Conservation (phyloP, 2,888 invertebrate species). For the Aphrophora alni region DNA sequence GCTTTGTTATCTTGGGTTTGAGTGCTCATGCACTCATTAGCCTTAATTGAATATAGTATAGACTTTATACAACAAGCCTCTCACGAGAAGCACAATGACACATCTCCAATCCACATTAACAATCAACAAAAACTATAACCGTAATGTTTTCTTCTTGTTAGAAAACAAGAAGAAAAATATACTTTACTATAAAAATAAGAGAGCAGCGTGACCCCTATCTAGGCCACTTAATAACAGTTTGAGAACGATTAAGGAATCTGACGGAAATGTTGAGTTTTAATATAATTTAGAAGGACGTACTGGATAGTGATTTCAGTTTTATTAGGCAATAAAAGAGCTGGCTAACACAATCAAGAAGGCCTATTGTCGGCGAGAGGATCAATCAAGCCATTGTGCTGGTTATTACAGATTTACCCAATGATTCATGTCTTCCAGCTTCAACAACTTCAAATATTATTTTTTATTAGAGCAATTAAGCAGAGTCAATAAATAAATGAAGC, state of each 20-base stretch:
- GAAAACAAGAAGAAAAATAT: too few relatives aligned
- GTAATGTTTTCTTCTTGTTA: too few relatives aligned
- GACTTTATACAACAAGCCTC: too few relatives aligned
- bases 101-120: too few relatives aligned
- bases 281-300: background rate
- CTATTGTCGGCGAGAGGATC: background rate
- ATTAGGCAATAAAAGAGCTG: conserved; percentile 28
- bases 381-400: background rate
- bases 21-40: too few relatives aligned
- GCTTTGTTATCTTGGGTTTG: too few relatives aligned
- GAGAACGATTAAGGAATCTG: conserved; percentile 4
- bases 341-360: conserved; percentile 5
- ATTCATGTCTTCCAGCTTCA: conserved; percentile 1
- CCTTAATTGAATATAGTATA: too few relatives aligned
- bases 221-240: background rate
- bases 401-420: conserved; percentile 2
- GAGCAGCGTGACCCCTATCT: background rate
- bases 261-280: conserved; percentile 1
- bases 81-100: too few relatives aligned
- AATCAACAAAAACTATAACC: too few relatives aligned
- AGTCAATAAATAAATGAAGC: background rate
- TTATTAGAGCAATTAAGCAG: background rate
- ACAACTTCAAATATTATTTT: background rate
- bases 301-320: conserved; percentile 33
- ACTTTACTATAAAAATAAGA: too few relatives aligned